Evolutionary conservation across 2,888 invertebrate species (phyloP).

Genomic region (Dasysyrphus albostriatus): DNA sequence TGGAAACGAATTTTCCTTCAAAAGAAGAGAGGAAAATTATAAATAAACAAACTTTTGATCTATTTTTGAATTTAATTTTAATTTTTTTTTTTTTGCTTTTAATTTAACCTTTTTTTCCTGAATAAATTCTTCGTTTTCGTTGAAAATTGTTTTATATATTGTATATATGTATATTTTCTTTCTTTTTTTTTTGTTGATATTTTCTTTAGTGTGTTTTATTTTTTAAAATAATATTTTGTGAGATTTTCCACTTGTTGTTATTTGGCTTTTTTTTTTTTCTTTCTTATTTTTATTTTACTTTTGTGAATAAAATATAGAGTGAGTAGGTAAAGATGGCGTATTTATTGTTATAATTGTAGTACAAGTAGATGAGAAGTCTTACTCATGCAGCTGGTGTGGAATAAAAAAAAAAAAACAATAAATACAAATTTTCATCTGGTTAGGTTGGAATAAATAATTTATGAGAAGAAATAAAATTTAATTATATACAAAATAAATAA

Average conservation of each 20-base stretch:
- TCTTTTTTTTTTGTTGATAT: slow-evolving; percentile 15
- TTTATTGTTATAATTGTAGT: slow-evolving; percentile 33
- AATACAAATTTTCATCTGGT: slow-evolving; percentile 18
- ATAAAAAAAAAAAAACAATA: background rate
- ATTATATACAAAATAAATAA: slow-evolving; percentile 39
- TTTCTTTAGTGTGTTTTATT: slow-evolving; percentile 37
- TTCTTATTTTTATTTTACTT: slow-evolving; percentile 4
- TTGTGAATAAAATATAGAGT: slow-evolving; percentile 3
- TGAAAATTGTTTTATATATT: slow-evolving; percentile 36
- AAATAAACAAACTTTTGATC: slow-evolving; percentile 71
- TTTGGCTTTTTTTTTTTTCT: slow-evolving; percentile 1
- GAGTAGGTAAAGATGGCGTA: slow-evolving; percentile 1
- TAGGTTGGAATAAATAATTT: slow-evolving; percentile 30
- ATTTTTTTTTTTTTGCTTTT: slow-evolving; percentile 33
- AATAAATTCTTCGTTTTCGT: slow-evolving; percentile 43
- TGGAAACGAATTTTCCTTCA: slow-evolving; percentile 44
- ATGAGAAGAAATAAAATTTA: slow-evolving; percentile 41
- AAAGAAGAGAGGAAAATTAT: slow-evolving; percentile 32
- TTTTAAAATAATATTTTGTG: slow-evolving; percentile 40
- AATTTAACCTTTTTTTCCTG: slow-evolving; percentile 1
- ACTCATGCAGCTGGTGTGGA: slow-evolving; percentile 57
- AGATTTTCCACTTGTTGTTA: slow-evolving; percentile 57
- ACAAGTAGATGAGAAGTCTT: slow-evolving; percentile 14
- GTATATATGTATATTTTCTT: too few species aligned
- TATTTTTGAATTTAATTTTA: slow-evolving; percentile 60